Conservation (phyloP, 2,888 invertebrate species). For the Torymus aiolomorphi region DNA sequence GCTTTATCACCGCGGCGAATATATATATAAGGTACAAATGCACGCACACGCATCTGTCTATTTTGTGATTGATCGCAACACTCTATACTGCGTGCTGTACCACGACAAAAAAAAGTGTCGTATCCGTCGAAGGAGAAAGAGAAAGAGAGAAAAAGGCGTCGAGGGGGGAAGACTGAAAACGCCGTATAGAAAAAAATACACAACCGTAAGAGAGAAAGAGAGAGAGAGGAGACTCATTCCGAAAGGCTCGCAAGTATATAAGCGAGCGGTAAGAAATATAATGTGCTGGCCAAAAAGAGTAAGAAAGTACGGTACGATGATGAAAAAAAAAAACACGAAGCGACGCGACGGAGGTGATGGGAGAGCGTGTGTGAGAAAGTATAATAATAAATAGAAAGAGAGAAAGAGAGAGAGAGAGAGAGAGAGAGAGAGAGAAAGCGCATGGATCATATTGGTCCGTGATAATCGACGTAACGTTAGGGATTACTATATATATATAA, state of each 20-base stretch:
- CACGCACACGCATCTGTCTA: no score
- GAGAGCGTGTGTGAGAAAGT: constrained; percentile 5
- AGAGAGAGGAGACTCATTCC: constrained; percentile 28
- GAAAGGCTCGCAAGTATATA: neutral
- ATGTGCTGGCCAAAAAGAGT: neutral
- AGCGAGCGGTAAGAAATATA: constrained; percentile 14
- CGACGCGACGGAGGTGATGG: neutral
- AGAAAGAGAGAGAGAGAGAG: neutral
- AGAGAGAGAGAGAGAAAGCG: constrained; percentile 28
- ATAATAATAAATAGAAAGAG: neutral
- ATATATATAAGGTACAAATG: neutral
- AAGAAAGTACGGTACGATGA: neutral
- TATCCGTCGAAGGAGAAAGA: constrained; percentile 23
- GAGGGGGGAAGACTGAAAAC: neutral
- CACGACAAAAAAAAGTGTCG: neutral
- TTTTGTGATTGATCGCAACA: constrained; percentile 2
- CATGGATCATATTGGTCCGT: constrained; percentile 79
- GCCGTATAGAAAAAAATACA: constrained; percentile 7
- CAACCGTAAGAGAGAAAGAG: no score
- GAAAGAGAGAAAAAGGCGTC: neutral
- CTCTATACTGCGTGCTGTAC: neutral
- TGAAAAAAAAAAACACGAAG: neutral
- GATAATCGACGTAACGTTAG: constrained; percentile 64
- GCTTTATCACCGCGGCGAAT: neutral
- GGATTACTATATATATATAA: constrained; percentile 53